phyloP scores from a whole-genome alignment of 1,140 invertebrate genomes.

The Plodia interpunctella region DNA sequence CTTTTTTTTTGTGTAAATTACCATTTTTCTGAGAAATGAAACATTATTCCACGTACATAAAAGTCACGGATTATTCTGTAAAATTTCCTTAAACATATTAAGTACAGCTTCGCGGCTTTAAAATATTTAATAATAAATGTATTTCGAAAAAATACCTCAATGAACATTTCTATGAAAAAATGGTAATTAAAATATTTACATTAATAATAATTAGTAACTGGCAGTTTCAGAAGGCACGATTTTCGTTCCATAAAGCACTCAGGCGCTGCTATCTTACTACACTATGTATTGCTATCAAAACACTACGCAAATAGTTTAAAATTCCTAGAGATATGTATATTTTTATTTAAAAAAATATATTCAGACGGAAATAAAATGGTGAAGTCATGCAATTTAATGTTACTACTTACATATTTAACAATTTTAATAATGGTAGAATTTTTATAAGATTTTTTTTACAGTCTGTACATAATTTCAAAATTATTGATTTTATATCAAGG shows the following conservation, averaged over 20 bases:
- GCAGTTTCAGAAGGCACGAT: slow-evolving; percentile 58
- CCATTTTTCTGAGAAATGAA: slow-evolving; percentile 12
- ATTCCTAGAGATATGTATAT: slow-evolving; percentile 10
- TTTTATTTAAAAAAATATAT: slow-evolving; percentile 10
- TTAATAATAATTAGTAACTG: slow-evolving; percentile 63
- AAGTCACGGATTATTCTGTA: slow-evolving; percentile 4
- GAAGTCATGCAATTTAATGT: background rate
- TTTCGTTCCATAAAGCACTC: slow-evolving; percentile 22
- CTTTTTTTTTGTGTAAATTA: slow-evolving; percentile 28
- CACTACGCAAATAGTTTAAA: slow-evolving; percentile 3
- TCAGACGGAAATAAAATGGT: slow-evolving; percentile 13
- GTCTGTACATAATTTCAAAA: no score
- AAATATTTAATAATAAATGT: slow-evolving; percentile 14
- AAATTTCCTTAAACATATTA: slow-evolving; percentile 25
- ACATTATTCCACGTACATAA: background rate
- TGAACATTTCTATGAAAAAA: slow-evolving; percentile 43
- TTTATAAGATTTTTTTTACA: no score
- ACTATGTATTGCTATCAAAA: slow-evolving; percentile 4
- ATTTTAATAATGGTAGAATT: no score
- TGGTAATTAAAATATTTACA: slow-evolving; percentile 46
- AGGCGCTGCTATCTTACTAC: slow-evolving; percentile 9
- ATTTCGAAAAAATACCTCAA: background rate
- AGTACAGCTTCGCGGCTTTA: slow-evolving; percentile 22
- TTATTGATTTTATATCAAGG: background rate
- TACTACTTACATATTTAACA: no score